Base-by-base conservation (phyloP, 2,113 vertebrate species). In the Grammatotria lemairii region DNA sequence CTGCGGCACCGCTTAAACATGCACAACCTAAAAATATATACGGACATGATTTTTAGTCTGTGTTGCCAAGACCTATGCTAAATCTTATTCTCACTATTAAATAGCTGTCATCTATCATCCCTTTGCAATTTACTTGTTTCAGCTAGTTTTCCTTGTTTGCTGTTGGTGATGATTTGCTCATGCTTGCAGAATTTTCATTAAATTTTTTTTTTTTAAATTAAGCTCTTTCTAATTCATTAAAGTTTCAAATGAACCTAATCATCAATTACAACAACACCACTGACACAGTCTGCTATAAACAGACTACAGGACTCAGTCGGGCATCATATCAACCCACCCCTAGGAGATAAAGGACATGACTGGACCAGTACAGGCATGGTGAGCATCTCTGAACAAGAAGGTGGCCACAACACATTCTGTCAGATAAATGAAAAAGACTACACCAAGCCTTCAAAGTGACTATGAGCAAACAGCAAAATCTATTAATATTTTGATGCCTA, bases 1-100 rank as follows among this genome's bases (percentile, higher is more conserved):
- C n/a, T 0, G 1, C 2, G 0, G 65, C 2, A 23, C 12, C 0
- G 5, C 21, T 42, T 73, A 45, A 42, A 26, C n/a, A 45, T 10
- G 21, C 21, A 73, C 21, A 73, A 13, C 21, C 21, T 2, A 42
- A 45, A 73, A 73, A 73, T 42, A 45, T 45, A 70, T 70, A 23
- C 42, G n/a, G 65, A 70, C n/a, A 42, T 70, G 35, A 70, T 70
- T 42, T 70, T 68, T 12, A 17, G 16, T 63, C 16, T 38, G 0
- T 23, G 40, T 73, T 45, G 68, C n/a, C 8, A 16, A 73, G 8
- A 73, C 0, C 33, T 65, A 19, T 14, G 12, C 35, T 14, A 23
- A 8, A 40, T 40, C 35, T 70, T 42, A 23, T 70, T 70, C 40
- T 10, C 21, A 26, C 21, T 45, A 45, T 45, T n/a, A 73, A 45